Base-by-base conservation (phyloP, 2,797 vertebrate species). In the Typhlichthys subterraneus region DNA sequence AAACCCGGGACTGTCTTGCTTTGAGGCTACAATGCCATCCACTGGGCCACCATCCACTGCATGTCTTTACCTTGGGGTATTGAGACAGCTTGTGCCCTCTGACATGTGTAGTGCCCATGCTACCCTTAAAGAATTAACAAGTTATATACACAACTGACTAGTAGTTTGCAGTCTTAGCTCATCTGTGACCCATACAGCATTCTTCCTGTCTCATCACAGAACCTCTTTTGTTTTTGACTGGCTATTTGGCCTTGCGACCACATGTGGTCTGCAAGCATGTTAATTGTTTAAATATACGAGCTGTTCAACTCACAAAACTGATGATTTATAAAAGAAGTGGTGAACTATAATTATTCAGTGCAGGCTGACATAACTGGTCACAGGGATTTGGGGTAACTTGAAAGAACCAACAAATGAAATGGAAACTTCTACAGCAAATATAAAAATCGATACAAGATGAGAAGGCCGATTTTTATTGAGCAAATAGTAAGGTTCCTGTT, bases 401-500 rank as follows among this genome's bases (percentile, higher is more conserved):
- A 12, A 50, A 65, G 2, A 12, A 49, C 12, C 3, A 29, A 7
- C 3, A 33, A 1, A 13, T 38, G 0, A n/a, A 47, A 53, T 23
- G 23, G n/a, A 0, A 33, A 38, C 5, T 38, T 38, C 7, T 6
- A 38, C 33, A 38, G 33, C 7, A 57, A 1, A 55, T 1, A 1
- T 10, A 38, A 38, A 38, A 38, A 38, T 15, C 57, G 13, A 19
- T 5, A 9, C 4, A 53, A 33, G 2, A 67, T 45, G 68, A 70
- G 54, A 77, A 81, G 79, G 63, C 9, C n/a, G n/a, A 54, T 70
- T 73, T 88, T 91, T 87, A 87, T 83, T 89, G 69, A 79, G 52
- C 69, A 77, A 70, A 79, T 75, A 60, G 77, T 80, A 83, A 76
- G 83, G 72, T 54, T 84, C 67, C 76, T 76, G 81, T 80, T 57